These are phyloP conservation scores for Calypte anna DNA, from an alignment of 2,113 vertebrate species.

Conservation along the genomic window DNA sequence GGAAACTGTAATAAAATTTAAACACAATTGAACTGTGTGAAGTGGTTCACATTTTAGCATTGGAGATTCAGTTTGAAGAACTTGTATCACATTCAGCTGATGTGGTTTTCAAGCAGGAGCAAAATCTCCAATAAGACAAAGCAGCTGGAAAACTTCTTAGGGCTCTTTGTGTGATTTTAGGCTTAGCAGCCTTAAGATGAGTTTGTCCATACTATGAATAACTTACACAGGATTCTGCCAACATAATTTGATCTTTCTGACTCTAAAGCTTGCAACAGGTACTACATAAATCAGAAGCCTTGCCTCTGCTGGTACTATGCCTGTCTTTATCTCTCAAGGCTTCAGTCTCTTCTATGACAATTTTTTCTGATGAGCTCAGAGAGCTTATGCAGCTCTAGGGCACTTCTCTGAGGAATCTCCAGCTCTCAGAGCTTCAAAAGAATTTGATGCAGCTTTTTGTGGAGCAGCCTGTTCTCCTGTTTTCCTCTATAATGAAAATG, in stretches of 20 bases:
- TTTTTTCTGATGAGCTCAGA: neutral
- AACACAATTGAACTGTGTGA: neutral
- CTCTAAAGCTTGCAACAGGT: neutral
- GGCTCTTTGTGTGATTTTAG: neutral
- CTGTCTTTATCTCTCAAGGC: neutral
- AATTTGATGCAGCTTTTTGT: rapidly evolving
- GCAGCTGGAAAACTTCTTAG: neutral
- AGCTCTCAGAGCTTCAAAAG: neutral
- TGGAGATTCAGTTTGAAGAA: neutral
- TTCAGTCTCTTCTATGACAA: neutral
- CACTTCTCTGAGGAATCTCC: neutral
- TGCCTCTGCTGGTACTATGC: neutral
- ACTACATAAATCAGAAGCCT: neutral
- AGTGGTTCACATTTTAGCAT: neutral
- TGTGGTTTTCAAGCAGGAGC: neutral
- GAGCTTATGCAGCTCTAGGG: neutral
- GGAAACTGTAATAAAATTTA: neutral
- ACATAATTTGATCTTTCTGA: neutral
- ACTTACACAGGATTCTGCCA: neutral
- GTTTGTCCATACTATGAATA: neutral
- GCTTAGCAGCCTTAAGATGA: neutral
- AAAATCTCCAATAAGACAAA: neutral
- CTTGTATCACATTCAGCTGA: too few species aligned
- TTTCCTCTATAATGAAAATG: neutral
- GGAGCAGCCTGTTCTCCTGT: neutral